Evolutionary conservation across 1,140 invertebrate species (phyloP), one percentile per base, ranked within the genome.

Genomic region (Pseudomyrmex sp.): DNA sequence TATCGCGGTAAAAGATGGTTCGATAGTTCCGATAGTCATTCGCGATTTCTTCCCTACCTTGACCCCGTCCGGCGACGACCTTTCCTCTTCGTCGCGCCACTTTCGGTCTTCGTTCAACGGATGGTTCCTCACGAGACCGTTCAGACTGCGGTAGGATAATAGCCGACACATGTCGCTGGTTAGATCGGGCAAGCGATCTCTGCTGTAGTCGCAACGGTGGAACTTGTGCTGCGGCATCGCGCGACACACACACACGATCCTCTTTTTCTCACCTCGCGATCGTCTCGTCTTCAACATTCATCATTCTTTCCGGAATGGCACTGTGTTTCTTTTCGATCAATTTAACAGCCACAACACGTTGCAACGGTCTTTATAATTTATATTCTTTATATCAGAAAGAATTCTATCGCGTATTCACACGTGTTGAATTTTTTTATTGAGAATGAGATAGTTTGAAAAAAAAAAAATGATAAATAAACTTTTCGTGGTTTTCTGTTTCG

Each of bases 91-190:
- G 2, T 77, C 83, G 58, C 52, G 23, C 26, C 74, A 52, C 10
- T 63, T 74, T 12, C 46, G 77, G 15, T 84, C 83, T 13, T 58
- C 84, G 59, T 50, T 63, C 4, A 44, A 44, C 54, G 66, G 76
- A 1, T 54, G 74, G 61, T 26, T 85, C 82, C 63, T 86, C 35
- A 82, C 80, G 20, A 70, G 70, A 8, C 86, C 87, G n/a, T 85
- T 88, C 61, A 91, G 77, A 59, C 85, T 89, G 69, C 73, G 91
- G 85, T 92, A 92, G 13, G 91, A 91, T 62, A 92, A 73, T 54
- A 92, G 83, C n/a, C 90, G 90, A 76, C 91, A 92, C 74, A 91
- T 84, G 77, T 92, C 90, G 62, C 79, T 91, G 84, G 80, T 88
- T 59, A 91, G 84, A 84, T 89, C 90, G 80, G 88, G 85, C 70